These are phyloP conservation scores for Boloria selene DNA, from an alignment of 2,888 invertebrate genomes.

Conservation along the genomic window DNA sequence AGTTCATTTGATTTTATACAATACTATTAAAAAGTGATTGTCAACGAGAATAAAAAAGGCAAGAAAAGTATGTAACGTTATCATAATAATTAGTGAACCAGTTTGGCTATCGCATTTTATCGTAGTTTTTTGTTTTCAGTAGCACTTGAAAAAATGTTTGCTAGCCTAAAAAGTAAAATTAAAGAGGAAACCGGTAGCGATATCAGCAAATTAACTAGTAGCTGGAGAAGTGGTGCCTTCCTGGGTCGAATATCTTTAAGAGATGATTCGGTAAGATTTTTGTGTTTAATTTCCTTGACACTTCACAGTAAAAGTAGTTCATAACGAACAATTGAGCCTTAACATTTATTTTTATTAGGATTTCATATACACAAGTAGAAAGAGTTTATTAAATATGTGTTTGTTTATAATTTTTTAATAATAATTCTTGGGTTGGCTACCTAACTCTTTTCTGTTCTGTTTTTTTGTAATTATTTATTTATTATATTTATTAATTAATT, in stretches of 20 bases:
- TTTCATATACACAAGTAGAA: too few relatives aligned
- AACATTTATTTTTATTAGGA: too few relatives aligned
- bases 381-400: too few relatives aligned
- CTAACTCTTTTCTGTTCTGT: too few relatives aligned
- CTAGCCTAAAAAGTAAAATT: constrained; percentile 93
- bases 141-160: constrained; percentile 85
- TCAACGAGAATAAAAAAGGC: constrained; percentile 7
- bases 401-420: too few relatives aligned
- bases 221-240: constrained; percentile 77
- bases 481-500: too few relatives aligned
- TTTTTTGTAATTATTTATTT: too few relatives aligned
- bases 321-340: too few relatives aligned
- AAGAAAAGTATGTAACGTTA: constrained; percentile 15
- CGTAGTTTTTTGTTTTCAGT: constrained; percentile 18
- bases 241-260: constrained; percentile 76
- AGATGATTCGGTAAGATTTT: constrained; percentile 70
- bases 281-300: background rate
- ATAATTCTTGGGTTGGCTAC: too few relatives aligned
- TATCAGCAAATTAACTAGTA: constrained; percentile 80
- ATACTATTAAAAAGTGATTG: constrained; percentile 24
- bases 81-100: constrained; percentile 7
- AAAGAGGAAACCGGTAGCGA: constrained; percentile 94
- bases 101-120: background rate
- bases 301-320: background rate
- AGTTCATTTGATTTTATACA: constrained; percentile 14